Percentiles rank a stretch among this genome's conserved stretches.
These are phyloP conservation scores for Nephrotoma flavescens DNA, from an alignment of 2,888 invertebrate species.

Conservation along the genomic window DNA sequence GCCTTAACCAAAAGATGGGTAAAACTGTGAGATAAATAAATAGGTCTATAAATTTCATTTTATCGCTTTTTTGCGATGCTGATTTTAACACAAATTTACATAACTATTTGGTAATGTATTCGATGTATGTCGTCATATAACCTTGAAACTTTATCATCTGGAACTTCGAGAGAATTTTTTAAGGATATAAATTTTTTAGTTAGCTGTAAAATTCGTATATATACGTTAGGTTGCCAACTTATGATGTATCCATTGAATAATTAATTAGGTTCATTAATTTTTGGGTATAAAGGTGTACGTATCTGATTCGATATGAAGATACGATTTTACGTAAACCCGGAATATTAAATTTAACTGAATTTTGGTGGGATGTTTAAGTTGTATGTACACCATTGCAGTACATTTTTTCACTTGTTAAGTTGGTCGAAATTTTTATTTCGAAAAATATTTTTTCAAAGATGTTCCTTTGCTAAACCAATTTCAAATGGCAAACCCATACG, in stretches of 20 bases:
- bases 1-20: not conserved
- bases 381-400: no score
- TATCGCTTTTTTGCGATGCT: not conserved
- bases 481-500: no score
- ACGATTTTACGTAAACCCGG: not conserved
- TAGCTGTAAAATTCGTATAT: not conserved
- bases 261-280: not conserved
- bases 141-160: not conserved
- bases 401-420: no score
- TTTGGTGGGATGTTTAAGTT: no score
- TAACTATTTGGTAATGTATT: not conserved
- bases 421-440: no score
- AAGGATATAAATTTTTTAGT: not conserved
- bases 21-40: not conserved
- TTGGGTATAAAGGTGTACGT: not conserved
- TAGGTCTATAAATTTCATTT: not conserved
- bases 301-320: not conserved
- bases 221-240: not conserved
- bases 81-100: not conserved
- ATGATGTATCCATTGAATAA: not conserved
- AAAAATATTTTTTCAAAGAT: no score
- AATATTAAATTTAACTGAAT: no score
- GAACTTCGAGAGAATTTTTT: not conserved
- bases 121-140: not conserved
- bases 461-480: no score